Percentiles rank a stretch among this genome's conserved stretches.
These are phyloP conservation scores for Tolmerus cingulatus DNA, from an alignment of 2,888 invertebrate genomes.

Conservation along the genomic window DNA sequence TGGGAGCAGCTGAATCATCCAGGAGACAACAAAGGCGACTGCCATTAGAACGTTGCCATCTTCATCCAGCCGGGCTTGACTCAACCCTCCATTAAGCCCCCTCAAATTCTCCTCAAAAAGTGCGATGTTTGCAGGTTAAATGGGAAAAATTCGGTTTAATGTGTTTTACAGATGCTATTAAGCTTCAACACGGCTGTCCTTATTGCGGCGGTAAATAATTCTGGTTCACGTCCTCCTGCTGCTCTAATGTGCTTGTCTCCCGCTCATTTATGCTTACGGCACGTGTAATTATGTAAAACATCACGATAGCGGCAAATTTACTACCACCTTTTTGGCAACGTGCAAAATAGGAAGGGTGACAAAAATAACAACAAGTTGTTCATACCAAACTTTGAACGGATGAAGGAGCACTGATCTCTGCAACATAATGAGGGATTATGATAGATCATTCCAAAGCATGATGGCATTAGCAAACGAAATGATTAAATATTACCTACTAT, in stretches of 20 bases:
- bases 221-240: constrained; percentile 20
- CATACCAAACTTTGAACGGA: not conserved
- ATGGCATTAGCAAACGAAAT: not conserved
- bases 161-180: constrained; percentile 32
- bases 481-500: not conserved
- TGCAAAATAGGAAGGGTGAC: not conserved
- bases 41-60: not conserved
- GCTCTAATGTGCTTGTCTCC: constrained; percentile 26
- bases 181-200: constrained; percentile 31
- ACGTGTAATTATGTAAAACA: constrained; percentile 40
- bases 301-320: constrained; percentile 4
- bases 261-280: constrained; percentile 32
- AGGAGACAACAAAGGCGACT: not conserved
- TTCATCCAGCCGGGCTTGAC: not conserved
- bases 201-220: constrained; percentile 38
- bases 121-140: constrained; percentile 37
- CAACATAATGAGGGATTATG: not conserved
- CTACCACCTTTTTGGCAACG: not conserved
- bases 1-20: constrained; percentile 25
- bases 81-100: constrained; percentile 8
- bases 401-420: not conserved
- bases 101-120: constrained; percentile 12
- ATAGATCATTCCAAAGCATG: not conserved
- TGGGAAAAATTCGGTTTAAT: constrained; percentile 40
- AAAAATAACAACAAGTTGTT: constrained; percentile 6